These are phyloP conservation scores for Drosophila mettleri DNA, from an alignment of 2,888 invertebrate species.

Conservation along the genomic window DNA sequence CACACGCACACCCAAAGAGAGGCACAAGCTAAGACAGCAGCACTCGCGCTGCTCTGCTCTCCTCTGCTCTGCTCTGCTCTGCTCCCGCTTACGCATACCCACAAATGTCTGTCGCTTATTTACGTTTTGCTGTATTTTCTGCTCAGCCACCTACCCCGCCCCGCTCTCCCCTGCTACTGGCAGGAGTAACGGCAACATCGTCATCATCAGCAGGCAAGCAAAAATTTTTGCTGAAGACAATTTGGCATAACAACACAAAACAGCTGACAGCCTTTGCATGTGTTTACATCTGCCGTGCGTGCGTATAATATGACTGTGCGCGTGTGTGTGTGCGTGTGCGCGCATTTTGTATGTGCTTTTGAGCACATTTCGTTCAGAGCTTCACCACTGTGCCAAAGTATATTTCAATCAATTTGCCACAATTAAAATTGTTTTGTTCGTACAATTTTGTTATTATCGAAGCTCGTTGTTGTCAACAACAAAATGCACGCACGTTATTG, in stretches of 20 bases:
- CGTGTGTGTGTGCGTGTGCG: background rate
- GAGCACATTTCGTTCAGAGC: slow-evolving; percentile 8
- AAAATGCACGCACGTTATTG: slow-evolving; percentile 19
- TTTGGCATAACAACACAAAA: slow-evolving; percentile 74
- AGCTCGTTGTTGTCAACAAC: slow-evolving; percentile 24
- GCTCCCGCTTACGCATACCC: slow-evolving; percentile 13
- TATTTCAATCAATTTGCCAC: slow-evolving; percentile 34
- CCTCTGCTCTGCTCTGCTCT: background rate
- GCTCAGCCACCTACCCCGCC: slow-evolving; percentile 6
- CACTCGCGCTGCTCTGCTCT: slow-evolving; percentile 7
- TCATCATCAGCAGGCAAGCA: slow-evolving; percentile 26
- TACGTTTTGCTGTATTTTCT: slow-evolving; percentile 44
- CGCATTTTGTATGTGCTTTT: slow-evolving; percentile 9
- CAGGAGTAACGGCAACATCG: slow-evolving; percentile 17
- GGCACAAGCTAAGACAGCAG: slow-evolving; percentile 7
- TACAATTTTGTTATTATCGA: slow-evolving; percentile 31
- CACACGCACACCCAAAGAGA: slow-evolving; percentile 15
- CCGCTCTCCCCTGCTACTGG: background rate
- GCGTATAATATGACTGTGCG: slow-evolving; percentile 5
- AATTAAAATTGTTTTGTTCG: slow-evolving; percentile 37
- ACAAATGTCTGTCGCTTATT: slow-evolving; percentile 25
- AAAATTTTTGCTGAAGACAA: slow-evolving; percentile 54
- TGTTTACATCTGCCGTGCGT: slow-evolving; percentile 20
- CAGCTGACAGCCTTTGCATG: slow-evolving; percentile 63
- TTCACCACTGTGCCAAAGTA: slow-evolving; percentile 8